Base-by-base conservation (phyloP, 2,113 vertebrate species). In the Struthidea cinerea region DNA sequence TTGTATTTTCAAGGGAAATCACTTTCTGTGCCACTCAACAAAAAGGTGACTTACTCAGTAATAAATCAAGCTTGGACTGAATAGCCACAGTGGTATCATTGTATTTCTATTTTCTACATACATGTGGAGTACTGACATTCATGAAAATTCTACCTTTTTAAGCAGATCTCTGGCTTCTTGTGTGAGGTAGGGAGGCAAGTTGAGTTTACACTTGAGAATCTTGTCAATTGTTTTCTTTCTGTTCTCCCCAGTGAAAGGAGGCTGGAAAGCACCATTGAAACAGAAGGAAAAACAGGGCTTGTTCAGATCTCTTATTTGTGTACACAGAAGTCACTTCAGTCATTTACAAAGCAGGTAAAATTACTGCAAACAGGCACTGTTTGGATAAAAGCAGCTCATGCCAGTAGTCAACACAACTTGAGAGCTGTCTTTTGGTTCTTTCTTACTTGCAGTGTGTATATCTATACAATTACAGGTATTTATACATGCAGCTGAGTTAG, bases 111-210 rank as follows among this genome's bases (percentile, higher is more conserved):
- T 79, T 71, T 71, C 73, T 49, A 50, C 19, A 50, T 16, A 60
- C 39, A 32, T 0, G 1, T 28, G 33, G 18, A 90, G 44, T 30
- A 75, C 88, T 69, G 59, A 95, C 22, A 90, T 57, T 79, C 33
- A 77, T 61, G 50, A 33, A 91, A 92, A 39, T 27, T 20, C 55
- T 98, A 99, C 99, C 99, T 99, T 99, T 98, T 99, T 99, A 94
- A 99, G 98, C 95, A 99, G 98, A 97, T 99, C 99, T 98, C 99
- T 99, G 98, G 99, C 99, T 98, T 99, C 99, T 98, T 99, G 99
- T 93, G 99, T 99, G 99, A 99, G 99, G 99, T 99, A 99, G 98
- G 99, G 99, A 98, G 99, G 99, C 98, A 99, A 98, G 97, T 99
- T 99, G 96, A 99, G 98, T 98, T 99, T 99, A 98, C 99, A 99